phyloP scores from a whole-genome alignment of 2,888 invertebrate species.

The Drosophila aldrichi region DNA sequence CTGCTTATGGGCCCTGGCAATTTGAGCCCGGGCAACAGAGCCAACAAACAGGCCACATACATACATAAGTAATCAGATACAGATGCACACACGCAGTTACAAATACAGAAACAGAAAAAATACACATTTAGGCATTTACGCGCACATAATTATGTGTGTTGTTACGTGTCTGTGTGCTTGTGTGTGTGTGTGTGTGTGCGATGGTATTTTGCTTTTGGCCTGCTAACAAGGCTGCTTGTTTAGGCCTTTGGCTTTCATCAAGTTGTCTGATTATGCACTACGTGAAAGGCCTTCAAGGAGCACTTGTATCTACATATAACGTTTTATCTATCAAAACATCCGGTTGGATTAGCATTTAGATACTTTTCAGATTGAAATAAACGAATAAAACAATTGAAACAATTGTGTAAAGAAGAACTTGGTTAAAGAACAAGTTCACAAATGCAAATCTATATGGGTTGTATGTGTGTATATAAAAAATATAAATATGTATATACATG shows the following conservation, averaged over 20 bases:
- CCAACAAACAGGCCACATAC: slow-evolving; percentile 26
- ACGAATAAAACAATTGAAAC: slow-evolving; percentile 14
- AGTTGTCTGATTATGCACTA: slow-evolving; percentile 38
- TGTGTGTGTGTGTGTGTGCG: slow-evolving; percentile 1
- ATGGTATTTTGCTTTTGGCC: slow-evolving; percentile 24
- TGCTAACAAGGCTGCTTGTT: slow-evolving; percentile 41
- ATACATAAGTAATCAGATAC: slow-evolving; percentile 59
- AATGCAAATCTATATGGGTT: background rate
- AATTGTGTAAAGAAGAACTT: slow-evolving; percentile 23
- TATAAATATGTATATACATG: background rate
- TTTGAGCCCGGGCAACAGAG: slow-evolving; percentile 43
- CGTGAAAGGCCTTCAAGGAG: slow-evolving; percentile 30
- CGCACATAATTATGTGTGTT: slow-evolving; percentile 48
- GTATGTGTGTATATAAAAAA: background rate
- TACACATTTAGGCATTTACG: slow-evolving; percentile 53
- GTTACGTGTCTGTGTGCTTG: slow-evolving; percentile 14
- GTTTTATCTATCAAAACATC: slow-evolving; percentile 36
- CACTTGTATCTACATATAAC: slow-evolving; percentile 19
- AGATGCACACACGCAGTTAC: slow-evolving; percentile 47
- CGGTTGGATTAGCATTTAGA: slow-evolving; percentile 29
- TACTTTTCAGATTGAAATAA: slow-evolving; percentile 1
- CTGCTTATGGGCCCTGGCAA: slow-evolving; percentile 63
- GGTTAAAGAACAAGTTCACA: slow-evolving; percentile 3
- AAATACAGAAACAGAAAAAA: slow-evolving; percentile 52
- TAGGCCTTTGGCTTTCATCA: slow-evolving; percentile 47